Evolutionary conservation across 2,113 vertebrate genomes (phyloP).

Genomic region (Pholis gunnellus): DNA sequence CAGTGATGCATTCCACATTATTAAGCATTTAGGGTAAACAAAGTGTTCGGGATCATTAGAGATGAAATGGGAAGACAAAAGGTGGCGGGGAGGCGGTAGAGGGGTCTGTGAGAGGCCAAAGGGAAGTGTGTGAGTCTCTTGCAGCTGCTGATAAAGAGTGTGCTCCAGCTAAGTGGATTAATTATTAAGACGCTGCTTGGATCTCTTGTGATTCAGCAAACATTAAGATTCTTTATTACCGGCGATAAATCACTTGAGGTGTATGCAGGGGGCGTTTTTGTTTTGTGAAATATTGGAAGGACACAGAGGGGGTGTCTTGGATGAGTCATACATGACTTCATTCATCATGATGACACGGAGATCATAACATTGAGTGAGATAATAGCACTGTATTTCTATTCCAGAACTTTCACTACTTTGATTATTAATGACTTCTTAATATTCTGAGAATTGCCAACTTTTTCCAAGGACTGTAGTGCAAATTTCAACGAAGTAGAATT

Average conservation of each 20-base stretch:
- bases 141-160: slow-evolving; percentile 22
- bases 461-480: not conserved
- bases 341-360: not conserved
- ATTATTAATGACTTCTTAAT: not conserved
- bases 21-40: slow-evolving; percentile 43
- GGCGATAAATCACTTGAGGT: slow-evolving; percentile 42
- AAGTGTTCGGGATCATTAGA: slow-evolving; percentile 21
- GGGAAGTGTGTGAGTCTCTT: slow-evolving; percentile 1
- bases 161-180: slow-evolving; percentile 22
- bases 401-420: not conserved
- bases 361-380: not conserved
- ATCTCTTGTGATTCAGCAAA: slow-evolving; percentile 26
- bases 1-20: slow-evolving; percentile 18
- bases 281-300: slow-evolving; percentile 48
- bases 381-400: not conserved
- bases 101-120: slow-evolving; percentile 15
- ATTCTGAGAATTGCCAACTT: not conserved
- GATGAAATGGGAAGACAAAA: slow-evolving; percentile 42
- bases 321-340: not conserved
- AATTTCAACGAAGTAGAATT: slow-evolving; percentile 6
- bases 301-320: not conserved
- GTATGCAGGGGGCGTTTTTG: not conserved
- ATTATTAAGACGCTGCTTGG: slow-evolving; percentile 47
- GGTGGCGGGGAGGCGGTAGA: not conserved
- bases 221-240: slow-evolving; percentile 49